phyloP scores from a whole-genome alignment of 2,113 vertebrate genomes.

The Malurus elegans region DNA sequence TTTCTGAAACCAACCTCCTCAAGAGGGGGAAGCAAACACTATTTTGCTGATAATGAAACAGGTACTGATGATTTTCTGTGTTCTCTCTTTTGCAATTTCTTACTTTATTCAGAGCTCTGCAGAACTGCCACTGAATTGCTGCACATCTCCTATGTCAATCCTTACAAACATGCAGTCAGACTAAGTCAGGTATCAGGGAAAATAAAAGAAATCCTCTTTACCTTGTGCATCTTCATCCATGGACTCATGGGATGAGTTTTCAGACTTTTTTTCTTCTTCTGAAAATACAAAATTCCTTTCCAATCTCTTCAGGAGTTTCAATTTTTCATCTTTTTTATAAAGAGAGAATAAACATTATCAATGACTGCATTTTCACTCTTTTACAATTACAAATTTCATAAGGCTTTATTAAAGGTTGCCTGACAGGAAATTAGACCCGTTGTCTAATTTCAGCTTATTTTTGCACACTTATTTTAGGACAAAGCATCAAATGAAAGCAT shows the following conservation, averaged over 20 bases:
- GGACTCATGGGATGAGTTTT: neutral
- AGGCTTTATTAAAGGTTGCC: neutral
- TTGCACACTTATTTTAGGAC: neutral
- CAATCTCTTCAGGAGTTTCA: conserved; percentile 30
- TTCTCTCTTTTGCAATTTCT: neutral
- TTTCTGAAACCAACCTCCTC: neutral
- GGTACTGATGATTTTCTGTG: neutral
- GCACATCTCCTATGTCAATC: neutral
- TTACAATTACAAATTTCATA: neutral
- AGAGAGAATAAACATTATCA: neutral
- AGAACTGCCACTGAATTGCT: neutral
- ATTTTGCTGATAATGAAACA: neutral
- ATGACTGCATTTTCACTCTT: neutral
- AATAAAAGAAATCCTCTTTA: neutral
- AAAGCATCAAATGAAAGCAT: neutral
- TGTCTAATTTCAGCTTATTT: neutral
- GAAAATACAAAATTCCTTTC: neutral
- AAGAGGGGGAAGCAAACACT: neutral
- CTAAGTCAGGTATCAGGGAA: neutral
- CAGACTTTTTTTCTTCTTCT: neutral
- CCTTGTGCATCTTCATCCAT: neutral
- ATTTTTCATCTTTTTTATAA: conserved; percentile 53
- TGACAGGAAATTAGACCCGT: neutral
- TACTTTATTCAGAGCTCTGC: neutral
- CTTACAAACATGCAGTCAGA: neutral